Percentiles rank a stretch among this genome's conserved stretches.
phyloP scores from a whole-genome alignment of 2,113 vertebrate genomes.

The Nesospiza acunhae region DNA sequence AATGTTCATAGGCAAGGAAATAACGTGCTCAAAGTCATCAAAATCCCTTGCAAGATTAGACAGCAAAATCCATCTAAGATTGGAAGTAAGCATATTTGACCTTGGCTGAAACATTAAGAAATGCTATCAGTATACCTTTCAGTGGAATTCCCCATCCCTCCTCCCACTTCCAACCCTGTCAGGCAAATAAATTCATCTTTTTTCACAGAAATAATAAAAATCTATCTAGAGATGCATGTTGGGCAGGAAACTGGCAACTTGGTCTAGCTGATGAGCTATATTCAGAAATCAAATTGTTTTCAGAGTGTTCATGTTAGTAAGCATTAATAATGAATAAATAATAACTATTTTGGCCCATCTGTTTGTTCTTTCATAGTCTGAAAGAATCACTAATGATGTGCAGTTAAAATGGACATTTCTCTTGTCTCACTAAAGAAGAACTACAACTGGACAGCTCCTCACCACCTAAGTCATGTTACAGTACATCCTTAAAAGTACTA shows the following conservation, averaged over 20 bases:
- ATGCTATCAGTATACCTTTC: background rate
- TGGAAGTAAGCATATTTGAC: background rate
- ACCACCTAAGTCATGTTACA: background rate
- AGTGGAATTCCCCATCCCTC: background rate
- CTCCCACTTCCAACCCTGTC: background rate
- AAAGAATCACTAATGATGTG: background rate
- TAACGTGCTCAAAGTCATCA: background rate
- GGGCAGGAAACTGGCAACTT: background rate
- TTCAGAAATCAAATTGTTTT: background rate
- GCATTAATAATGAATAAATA: background rate
- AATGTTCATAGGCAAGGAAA: background rate
- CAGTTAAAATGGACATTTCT: background rate
- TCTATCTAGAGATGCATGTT: background rate
- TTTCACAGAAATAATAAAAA: background rate
- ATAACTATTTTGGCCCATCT: background rate
- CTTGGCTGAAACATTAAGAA: background rate
- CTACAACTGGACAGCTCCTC: background rate
- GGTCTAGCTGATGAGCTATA: background rate
- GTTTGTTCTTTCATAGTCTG: background rate
- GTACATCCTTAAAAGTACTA: background rate
- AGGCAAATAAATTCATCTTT: background rate
- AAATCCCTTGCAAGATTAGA: background rate
- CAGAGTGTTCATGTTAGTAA: background rate
- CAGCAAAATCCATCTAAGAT: background rate
- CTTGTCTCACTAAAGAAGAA: background rate